Conservation (phyloP, 2,888 invertebrate species). For the Sarcophaga carnaria region DNA sequence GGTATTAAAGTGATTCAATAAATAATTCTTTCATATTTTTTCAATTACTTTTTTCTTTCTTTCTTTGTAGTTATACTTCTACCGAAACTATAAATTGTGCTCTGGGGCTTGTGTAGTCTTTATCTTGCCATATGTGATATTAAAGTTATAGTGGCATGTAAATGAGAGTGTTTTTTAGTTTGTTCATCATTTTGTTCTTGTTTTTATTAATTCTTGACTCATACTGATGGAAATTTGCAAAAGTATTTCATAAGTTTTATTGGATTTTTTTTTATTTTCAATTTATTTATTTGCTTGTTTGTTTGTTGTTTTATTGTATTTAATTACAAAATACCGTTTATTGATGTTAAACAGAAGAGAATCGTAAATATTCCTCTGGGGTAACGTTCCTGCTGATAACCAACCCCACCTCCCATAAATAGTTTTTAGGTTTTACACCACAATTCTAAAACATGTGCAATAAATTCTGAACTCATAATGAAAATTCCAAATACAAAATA, state of each 20-base stretch:
- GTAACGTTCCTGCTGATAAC: too few species aligned
- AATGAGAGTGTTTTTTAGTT: not conserved
- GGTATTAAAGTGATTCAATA: constrained; percentile 1
- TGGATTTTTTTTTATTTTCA: not conserved
- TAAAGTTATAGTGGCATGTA: constrained; percentile 2
- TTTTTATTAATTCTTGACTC: too few species aligned
- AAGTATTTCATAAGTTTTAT: too few species aligned
- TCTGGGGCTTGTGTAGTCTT: not conserved
- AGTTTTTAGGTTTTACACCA: too few species aligned
- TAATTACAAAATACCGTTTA: constrained; percentile 14
- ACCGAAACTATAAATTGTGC: not conserved
- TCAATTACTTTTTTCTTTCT: not conserved
- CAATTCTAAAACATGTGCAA: too few species aligned
- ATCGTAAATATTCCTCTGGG: not conserved
- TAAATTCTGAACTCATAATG: too few species aligned
- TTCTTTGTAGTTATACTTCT: not conserved
- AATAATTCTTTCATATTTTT: not conserved
- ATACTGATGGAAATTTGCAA: too few species aligned
- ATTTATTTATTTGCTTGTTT: not conserved
- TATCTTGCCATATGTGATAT: constrained; percentile 14
- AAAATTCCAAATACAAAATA: too few species aligned
- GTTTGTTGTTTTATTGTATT: constrained; percentile 4
- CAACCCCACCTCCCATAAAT: too few species aligned
- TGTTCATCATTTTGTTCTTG: not conserved
- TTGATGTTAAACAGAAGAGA: constrained; percentile 3